These are phyloP conservation scores for Arrhamphus sclerolepis DNA, from an alignment of 2,797 vertebrate genomes.

Conservation along the genomic window DNA sequence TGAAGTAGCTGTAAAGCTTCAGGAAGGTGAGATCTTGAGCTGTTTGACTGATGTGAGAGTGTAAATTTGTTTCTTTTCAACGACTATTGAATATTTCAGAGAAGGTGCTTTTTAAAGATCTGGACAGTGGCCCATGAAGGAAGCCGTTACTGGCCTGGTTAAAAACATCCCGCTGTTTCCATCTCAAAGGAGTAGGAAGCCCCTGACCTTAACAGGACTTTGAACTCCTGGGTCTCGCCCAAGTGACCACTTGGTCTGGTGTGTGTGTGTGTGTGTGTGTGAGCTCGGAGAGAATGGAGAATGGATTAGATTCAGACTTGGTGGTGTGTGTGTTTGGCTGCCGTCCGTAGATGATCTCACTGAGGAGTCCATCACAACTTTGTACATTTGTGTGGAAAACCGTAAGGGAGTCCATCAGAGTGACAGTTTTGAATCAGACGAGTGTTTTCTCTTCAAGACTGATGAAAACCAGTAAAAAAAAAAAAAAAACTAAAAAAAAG, in stretches of 20 bases:
- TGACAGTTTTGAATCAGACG: background rate
- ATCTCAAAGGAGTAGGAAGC: conserved; percentile 45
- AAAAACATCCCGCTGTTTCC: conserved; percentile 45
- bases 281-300: conserved; percentile 4
- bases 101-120: conserved; percentile 25
- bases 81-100: background rate
- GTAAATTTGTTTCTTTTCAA: too few species aligned
- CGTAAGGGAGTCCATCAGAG: background rate
- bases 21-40: too few species aligned
- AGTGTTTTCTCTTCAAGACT: too few species aligned
- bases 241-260: conserved; percentile 31
- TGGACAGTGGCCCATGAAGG: conserved; percentile 29
- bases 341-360: conserved; percentile 32
- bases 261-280: conserved; percentile 17
- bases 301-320: conserved; percentile 43
- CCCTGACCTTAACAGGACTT: conserved; percentile 42
- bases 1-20: too few species aligned
- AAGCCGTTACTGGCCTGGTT: conserved; percentile 29
- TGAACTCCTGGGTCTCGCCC: conserved; percentile 56
- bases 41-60: too few species aligned
- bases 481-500: too few species aligned
- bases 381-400: background rate
- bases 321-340: conserved; percentile 25
- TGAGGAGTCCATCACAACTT: conserved; percentile 22
- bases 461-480: too few species aligned